Evolutionary conservation across 1,140 invertebrate species (phyloP).

Genomic region (Helicorthomorpha holstii): DNA sequence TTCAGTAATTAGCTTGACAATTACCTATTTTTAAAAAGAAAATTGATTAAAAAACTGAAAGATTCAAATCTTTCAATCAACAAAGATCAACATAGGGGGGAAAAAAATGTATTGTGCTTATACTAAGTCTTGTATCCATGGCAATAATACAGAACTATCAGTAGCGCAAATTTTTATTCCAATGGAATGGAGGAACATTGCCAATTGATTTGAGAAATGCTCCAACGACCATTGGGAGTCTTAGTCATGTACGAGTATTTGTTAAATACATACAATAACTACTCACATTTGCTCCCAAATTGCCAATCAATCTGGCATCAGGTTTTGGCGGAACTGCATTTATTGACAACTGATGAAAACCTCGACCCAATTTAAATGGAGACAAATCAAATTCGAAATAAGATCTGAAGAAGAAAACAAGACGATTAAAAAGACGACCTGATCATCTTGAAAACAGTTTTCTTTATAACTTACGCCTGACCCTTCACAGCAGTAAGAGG

Average conservation of each 20-base stretch:
- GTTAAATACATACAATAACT: too few species aligned
- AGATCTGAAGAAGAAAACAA: constrained; percentile 31
- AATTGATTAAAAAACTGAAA: too few species aligned
- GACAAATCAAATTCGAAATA: constrained; percentile 63
- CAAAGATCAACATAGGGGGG: background rate
- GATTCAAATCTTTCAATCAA: too few species aligned
- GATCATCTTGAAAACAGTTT: constrained; percentile 11
- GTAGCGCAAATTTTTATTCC: constrained; percentile 1
- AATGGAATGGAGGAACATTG: background rate
- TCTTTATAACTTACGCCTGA: constrained; percentile 32
- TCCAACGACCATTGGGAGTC: background rate
- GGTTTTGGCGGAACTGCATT: constrained; percentile 39
- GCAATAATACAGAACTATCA: background rate
- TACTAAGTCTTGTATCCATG: background rate
- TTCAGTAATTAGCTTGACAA: constrained; percentile 29
- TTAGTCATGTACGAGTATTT: too few species aligned
- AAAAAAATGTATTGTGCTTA: background rate
- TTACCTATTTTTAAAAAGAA: too few species aligned
- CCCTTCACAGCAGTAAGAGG: constrained; percentile 31
- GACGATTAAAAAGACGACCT: background rate
- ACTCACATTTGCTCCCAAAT: constrained; percentile 36
- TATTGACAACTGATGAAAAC: constrained; percentile 63
- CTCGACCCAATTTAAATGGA: constrained; percentile 56
- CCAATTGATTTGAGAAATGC: background rate
- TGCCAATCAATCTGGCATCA: constrained; percentile 37